Conservation (phyloP, 2,797 vertebrate genomes). For the Leptodactylus fallax region DNA sequence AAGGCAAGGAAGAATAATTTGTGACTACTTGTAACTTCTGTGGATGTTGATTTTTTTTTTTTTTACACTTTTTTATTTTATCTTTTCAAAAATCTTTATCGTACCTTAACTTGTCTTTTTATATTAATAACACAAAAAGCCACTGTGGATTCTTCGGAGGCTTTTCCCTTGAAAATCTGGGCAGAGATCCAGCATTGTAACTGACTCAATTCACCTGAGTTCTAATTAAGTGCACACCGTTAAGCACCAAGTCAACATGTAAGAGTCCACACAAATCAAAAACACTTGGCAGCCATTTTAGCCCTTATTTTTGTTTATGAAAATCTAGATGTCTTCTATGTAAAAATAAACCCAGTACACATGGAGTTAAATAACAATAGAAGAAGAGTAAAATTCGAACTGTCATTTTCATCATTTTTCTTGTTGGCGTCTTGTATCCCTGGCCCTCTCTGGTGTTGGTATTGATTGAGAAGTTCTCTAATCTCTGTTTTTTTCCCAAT, state of each 20-base stretch:
- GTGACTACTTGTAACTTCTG: conserved; percentile 37
- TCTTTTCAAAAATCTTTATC: conserved; percentile 43
- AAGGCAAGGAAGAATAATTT: conserved; percentile 49
- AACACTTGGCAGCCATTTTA: conserved; percentile 11
- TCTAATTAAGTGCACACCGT: conserved; percentile 52
- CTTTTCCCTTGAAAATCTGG: conserved; percentile 34
- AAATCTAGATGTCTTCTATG: background rate
- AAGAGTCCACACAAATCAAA: conserved; percentile 15
- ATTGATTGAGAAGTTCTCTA: background rate
- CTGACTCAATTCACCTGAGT: conserved; percentile 48
- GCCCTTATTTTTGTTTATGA: background rate
- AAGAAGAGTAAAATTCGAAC: background rate
- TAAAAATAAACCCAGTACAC: background rate
- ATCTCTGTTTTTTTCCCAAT: background rate
- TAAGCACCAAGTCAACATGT: background rate
- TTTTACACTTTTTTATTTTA: conserved; percentile 21
- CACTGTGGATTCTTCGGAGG: conserved; percentile 8
- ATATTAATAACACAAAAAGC: conserved; percentile 36
- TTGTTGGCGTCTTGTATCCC: background rate
- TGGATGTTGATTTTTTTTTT: conserved; percentile 6
- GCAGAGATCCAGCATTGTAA: conserved; percentile 42
- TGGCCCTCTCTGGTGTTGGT: background rate
- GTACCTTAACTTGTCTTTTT: conserved; percentile 38
- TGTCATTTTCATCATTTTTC: background rate
- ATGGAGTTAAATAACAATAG: background rate